These are phyloP conservation scores for Passer montanus DNA, from an alignment of 2,113 vertebrate species.

Conservation along the genomic window DNA sequence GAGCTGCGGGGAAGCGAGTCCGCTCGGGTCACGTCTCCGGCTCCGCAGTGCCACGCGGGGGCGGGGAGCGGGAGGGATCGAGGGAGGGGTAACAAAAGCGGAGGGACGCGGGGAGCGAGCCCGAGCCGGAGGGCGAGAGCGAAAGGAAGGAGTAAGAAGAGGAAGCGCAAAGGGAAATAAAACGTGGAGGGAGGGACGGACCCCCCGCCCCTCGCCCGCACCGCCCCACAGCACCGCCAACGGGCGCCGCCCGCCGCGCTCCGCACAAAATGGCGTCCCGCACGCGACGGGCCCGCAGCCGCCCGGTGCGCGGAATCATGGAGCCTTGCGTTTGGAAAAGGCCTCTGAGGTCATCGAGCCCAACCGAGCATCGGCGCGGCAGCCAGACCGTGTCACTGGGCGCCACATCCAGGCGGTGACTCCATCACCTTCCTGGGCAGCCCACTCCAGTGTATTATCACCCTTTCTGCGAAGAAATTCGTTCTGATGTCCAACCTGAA, in stretches of 20 bases:
- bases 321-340: accelerated
- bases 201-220: background rate
- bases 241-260: background rate
- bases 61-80: background rate
- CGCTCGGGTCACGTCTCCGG: constrained; percentile 64
- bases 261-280: constrained; percentile 73
- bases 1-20: constrained; percentile 59
- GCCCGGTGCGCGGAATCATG: accelerated
- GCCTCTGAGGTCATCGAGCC: accelerated
- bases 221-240: background rate
- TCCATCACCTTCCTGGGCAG: too few relatives aligned
- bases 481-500: too few relatives aligned
- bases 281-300: background rate
- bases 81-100: constrained; percentile 4
- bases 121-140: background rate
- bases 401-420: background rate
- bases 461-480: background rate
- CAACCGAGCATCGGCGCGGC: background rate
- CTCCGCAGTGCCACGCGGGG: constrained; percentile 22
- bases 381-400: background rate
- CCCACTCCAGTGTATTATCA: too few relatives aligned
- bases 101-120: background rate
- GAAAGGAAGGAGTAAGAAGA: background rate
- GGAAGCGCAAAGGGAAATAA: background rate
- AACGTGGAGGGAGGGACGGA: background rate